Evolutionary conservation across 1,140 invertebrate species (phyloP).

Genomic region (Leptinotarsa lineolata): DNA sequence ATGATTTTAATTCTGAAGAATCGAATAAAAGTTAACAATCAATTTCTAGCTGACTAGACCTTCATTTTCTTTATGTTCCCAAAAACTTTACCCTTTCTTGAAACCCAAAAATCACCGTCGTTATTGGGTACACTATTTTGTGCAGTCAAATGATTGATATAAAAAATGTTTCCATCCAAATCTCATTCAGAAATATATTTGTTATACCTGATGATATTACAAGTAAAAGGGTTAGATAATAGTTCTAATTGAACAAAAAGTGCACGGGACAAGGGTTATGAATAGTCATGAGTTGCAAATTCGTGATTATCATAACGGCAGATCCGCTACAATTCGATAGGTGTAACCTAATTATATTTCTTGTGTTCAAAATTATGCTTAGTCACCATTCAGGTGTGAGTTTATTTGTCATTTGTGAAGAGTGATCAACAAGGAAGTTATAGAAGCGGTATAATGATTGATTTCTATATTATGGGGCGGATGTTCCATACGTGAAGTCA

Average conservation of each 20-base stretch:
- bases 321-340: conserved; percentile 7
- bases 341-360: conserved; percentile 18
- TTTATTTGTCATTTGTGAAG: not conserved
- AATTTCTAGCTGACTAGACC: not conserved
- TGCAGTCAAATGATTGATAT: not conserved
- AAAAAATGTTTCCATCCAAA: not conserved
- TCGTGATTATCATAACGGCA: not conserved
- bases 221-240: conserved; percentile 1
- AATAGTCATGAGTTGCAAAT: conserved; percentile 24
- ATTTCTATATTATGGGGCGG: no score
- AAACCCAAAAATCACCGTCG: not conserved
- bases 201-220: not conserved
- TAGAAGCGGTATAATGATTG: not conserved
- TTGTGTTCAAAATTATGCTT: not conserved
- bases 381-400: conserved; percentile 17
- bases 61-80: not conserved
- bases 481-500: no score
- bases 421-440: not conserved
- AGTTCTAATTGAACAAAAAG: not conserved
- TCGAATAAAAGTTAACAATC: not conserved
- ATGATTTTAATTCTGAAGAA: not conserved
- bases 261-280: conserved; percentile 13
- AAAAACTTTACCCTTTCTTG: not conserved
- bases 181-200: not conserved
- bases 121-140: not conserved